These are phyloP conservation scores for Meriones psammophilus DNA, from an alignment of 2,797 vertebrate species.

Conservation along the genomic window DNA sequence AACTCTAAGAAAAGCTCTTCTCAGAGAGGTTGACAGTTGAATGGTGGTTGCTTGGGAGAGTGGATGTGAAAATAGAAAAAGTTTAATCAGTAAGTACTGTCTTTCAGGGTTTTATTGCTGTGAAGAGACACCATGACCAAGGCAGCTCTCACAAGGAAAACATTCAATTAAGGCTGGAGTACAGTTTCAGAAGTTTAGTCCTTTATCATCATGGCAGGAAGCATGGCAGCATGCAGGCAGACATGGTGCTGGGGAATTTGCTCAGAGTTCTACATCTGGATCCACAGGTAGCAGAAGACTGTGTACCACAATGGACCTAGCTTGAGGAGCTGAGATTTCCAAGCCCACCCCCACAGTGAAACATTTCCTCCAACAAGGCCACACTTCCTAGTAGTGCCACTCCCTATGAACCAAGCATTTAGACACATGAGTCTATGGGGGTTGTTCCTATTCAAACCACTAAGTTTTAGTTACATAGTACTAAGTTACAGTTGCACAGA, in stretches of 20 bases:
- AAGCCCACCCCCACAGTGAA: neutral
- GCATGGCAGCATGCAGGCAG: neutral
- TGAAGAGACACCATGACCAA: neutral
- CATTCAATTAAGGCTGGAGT: neutral
- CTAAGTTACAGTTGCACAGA: neutral
- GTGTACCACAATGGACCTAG: neutral
- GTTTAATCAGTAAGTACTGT: neutral
- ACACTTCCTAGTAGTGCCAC: neutral
- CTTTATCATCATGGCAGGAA: neutral
- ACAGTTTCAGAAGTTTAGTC: neutral
- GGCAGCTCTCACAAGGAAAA: neutral
- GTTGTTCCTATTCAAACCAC: neutral
- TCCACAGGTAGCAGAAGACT: neutral
- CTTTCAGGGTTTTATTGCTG: neutral
- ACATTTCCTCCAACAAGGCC: neutral
- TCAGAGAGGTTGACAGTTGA: neutral
- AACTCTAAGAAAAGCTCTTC: neutral
- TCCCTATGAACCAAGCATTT: neutral
- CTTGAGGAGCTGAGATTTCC: neutral
- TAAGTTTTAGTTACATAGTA: neutral
- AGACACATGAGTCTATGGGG: neutral
- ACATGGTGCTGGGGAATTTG: neutral
- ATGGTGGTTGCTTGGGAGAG: neutral
- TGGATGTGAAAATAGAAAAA: neutral
- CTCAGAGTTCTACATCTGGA: neutral